Evolutionary conservation across 2,113 vertebrate species (phyloP), one percentile per base, ranked within the genome.

Genomic region (Tupaia chinensis): DNA sequence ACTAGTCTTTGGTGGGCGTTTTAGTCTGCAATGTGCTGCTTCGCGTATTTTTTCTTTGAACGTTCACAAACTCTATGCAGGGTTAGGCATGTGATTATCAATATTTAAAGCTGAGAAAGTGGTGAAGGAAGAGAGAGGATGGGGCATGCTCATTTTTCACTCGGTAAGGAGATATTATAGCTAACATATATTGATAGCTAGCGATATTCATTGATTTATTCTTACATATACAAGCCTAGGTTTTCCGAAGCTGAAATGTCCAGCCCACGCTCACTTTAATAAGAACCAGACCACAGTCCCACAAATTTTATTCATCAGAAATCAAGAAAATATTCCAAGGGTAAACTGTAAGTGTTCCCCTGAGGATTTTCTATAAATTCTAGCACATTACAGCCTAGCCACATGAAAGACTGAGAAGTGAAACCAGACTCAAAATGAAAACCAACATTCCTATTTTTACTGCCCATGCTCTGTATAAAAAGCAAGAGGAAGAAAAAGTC

Each of bases 361-460:
- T 20, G 27, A 72, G 69, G 13, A 23, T 70, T 81, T 72, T 92
- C 93, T 74, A 65, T 74, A 93, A 94, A 94, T 53, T 54, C 29
- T 73, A 94, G 73, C 69, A 34, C 7, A 10, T 16, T 25, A 56
- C 14, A 78, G 69, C 34, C 69, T 81, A 60, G n/a, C 34, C 61
- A 92, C 77, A 78, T 79, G 70, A 92, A 91, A 92, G 63, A 69
- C 66, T 61, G 87, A 93, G 27, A 88, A 61, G 25, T 32, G 87
- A 95, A 95, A 85, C 69, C 87, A 66, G 69, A 94, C 87, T 93
- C 84, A 68, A 70, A 94, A 72, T 74, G 84, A 91, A 94, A 96
- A 76, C 84, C 85, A 96, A 58, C 66, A 54, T 44, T 76, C 58
- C 69, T 84, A 91, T 90, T 96, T 95, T 95, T 92, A 85, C 56